Evolutionary conservation across 2,888 invertebrate genomes (phyloP).

Genomic region (Tanytarsus gracilentus): DNA sequence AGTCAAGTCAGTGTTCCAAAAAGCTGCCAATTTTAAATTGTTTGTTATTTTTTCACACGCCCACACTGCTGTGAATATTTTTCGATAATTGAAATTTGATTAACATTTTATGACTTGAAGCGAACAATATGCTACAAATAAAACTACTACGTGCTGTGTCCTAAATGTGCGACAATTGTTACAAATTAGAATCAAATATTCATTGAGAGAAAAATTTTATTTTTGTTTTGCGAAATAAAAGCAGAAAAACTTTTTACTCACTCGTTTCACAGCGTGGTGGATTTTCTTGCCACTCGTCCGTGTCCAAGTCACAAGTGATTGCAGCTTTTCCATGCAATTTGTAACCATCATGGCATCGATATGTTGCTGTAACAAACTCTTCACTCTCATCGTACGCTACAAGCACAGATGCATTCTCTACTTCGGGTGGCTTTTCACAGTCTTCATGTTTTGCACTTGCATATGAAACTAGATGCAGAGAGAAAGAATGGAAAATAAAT

Average conservation of each 20-base stretch:
- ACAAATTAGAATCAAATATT: too few relatives aligned
- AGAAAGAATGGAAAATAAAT: background rate
- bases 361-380: constrained; percentile 38
- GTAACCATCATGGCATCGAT: constrained; percentile 38
- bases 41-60: background rate
- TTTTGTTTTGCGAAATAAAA: background rate
- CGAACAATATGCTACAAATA: too few relatives aligned
- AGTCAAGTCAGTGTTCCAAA: too few relatives aligned
- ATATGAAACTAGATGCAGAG: background rate
- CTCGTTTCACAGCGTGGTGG: constrained; percentile 38
- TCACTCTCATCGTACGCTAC: constrained; percentile 35
- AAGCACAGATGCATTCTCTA: constrained; percentile 36
- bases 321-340: constrained; percentile 36
- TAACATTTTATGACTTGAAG: background rate
- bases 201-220: too few relatives aligned
- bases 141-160: too few relatives aligned
- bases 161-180: too few relatives aligned
- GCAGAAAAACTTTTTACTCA: constrained; percentile 30
- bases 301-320: constrained; percentile 38
- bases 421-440: constrained; percentile 39
- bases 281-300: constrained; percentile 39
- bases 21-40: too few relatives aligned
- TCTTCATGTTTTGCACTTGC: constrained; percentile 32
- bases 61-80: background rate
- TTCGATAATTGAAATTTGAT: background rate